These are phyloP conservation scores for Leptopterna dolabrata DNA, from an alignment of 2,888 invertebrate genomes.

Conservation along the genomic window DNA sequence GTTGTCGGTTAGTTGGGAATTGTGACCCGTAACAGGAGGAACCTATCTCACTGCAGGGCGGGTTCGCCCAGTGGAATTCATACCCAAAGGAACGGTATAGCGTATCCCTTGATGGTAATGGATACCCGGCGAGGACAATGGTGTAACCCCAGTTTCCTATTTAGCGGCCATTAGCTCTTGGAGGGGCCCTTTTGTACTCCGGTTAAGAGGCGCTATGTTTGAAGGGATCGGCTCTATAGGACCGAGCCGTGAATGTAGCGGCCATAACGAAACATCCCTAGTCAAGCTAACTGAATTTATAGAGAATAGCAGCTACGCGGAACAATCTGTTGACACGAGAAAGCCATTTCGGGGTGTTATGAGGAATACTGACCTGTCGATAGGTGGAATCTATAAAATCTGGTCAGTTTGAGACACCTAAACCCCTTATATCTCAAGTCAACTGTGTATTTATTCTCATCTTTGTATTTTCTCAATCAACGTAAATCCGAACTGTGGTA, in stretches of 20 bases:
- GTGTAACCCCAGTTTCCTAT: conserved; percentile 12
- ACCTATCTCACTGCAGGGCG: not conserved
- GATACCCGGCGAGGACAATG: conserved; percentile 1
- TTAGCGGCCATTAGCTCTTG: conserved; percentile 31
- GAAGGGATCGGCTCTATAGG: conserved; percentile 1
- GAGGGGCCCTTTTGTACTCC: not conserved
- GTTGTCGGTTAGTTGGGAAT: not conserved
- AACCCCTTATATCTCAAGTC: too few species aligned
- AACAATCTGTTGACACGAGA: too few species aligned
- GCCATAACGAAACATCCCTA: not conserved
- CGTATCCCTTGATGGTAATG: not conserved
- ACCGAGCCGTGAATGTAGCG: too few species aligned
- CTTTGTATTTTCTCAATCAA: too few species aligned
- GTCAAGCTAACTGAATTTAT: not conserved
- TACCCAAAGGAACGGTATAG: not conserved
- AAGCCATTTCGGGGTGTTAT: too few species aligned
- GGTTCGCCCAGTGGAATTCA: not conserved
- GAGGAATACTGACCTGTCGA: too few species aligned
- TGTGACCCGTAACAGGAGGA: not conserved
- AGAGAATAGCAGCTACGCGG: too few species aligned
- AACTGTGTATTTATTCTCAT: too few species aligned
- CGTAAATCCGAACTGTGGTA: too few species aligned
- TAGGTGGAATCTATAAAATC: too few species aligned
- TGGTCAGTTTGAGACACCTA: too few species aligned
- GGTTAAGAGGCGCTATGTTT: conserved; percentile 31